Evolutionary conservation across 2,888 invertebrate species (phyloP).

Genomic region (Coelopa pilipes): DNA sequence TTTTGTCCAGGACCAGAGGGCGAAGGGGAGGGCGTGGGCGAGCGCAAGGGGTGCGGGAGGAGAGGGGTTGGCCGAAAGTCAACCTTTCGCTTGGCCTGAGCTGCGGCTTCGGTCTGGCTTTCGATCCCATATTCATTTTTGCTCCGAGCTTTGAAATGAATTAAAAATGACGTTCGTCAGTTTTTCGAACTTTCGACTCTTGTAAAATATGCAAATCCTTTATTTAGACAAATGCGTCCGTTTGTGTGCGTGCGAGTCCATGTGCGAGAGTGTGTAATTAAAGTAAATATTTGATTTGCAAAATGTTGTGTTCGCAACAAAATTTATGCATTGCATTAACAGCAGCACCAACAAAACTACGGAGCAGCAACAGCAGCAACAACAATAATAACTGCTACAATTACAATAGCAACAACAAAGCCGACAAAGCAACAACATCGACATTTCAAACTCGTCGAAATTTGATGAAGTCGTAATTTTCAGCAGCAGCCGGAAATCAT

Average conservation of each 20-base stretch:
- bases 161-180: slow-evolving; percentile 50
- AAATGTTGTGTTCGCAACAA: slow-evolving; percentile 10
- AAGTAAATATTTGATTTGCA: slow-evolving; percentile 39
- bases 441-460: slow-evolving; percentile 4
- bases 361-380: not conserved
- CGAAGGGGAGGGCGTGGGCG: too few relatives aligned
- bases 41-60: too few relatives aligned
- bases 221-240: slow-evolving; percentile 34
- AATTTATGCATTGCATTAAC: not conserved
- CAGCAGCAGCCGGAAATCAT: not conserved
- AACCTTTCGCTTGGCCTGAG: slow-evolving; percentile 12
- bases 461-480: slow-evolving; percentile 21
- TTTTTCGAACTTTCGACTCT: slow-evolving; percentile 31
- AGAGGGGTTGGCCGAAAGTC: not conserved
- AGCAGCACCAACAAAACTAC: too few relatives aligned
- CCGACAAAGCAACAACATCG: too few relatives aligned
- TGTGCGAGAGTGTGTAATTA: slow-evolving; percentile 30
- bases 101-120: too few relatives aligned
- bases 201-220: slow-evolving; percentile 48
- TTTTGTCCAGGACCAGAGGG: too few relatives aligned
- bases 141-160: slow-evolving; percentile 32
- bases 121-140: too few relatives aligned
- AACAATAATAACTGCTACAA: too few relatives aligned
- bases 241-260: slow-evolving; percentile 12
- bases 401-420: too few relatives aligned